A percentile compares a stretch with the other conserved stretches of the same genome.
phyloP scores from a whole-genome alignment of 2,113 vertebrate genomes.

The Callaeas wilsoni region DNA sequence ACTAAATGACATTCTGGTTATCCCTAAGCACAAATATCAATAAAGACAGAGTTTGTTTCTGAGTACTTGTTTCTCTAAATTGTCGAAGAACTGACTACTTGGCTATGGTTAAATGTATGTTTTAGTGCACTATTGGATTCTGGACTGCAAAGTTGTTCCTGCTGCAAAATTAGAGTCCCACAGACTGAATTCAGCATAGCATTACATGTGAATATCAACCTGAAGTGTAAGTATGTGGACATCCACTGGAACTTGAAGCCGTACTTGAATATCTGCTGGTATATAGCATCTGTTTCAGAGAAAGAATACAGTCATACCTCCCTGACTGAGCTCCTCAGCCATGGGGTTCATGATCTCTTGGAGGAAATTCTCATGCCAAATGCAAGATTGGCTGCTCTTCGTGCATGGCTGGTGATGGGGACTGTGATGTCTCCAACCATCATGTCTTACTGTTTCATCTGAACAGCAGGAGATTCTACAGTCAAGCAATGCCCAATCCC shows the following conservation, averaged over 20 bases:
- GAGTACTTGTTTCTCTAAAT: background rate
- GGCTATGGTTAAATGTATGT: background rate
- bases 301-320: background rate
- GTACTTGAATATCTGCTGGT: background rate
- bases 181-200: background rate
- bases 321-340: constrained; percentile 72
- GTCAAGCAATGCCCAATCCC: background rate
- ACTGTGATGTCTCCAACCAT: constrained; percentile 71
- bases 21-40: background rate
- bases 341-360: constrained; percentile 71
- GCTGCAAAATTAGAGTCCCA: background rate
- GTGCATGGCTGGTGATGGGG: constrained; percentile 56
- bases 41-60: background rate
- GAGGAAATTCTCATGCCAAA: constrained; percentile 73
- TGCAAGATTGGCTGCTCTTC: constrained; percentile 76
- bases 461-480: background rate
- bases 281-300: background rate
- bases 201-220: background rate
- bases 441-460: constrained; percentile 77
- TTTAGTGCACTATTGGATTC: background rate
- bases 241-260: background rate
- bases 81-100: background rate
- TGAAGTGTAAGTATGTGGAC: background rate
- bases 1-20: background rate
- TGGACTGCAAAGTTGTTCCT: background rate